A percentile compares a stretch with the other conserved stretches of the same genome.
Conservation (phyloP, 2,888 invertebrate species). For the Eristalis intricaria region DNA sequence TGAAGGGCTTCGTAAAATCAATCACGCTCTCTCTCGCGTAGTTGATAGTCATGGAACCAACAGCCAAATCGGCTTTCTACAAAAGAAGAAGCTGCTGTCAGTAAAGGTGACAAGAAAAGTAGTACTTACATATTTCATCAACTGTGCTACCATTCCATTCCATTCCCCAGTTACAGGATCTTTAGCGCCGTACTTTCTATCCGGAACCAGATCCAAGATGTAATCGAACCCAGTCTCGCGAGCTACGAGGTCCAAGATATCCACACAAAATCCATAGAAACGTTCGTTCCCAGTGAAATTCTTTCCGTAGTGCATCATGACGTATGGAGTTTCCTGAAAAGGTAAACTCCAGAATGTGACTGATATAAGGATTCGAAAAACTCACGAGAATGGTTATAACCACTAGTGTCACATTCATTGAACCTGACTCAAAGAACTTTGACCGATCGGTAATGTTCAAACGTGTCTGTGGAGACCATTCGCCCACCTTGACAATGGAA, state of each 20-base stretch:
- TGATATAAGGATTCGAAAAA: slow-evolving; percentile 56
- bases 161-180: slow-evolving; percentile 88
- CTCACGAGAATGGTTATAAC: slow-evolving; percentile 89
- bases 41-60: slow-evolving; percentile 94
- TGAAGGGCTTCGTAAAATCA: slow-evolving; percentile 95
- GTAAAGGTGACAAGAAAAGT: not conserved
- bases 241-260: slow-evolving; percentile 86
- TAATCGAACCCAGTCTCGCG: slow-evolving; percentile 87
- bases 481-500: slow-evolving; percentile 88
- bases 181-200: slow-evolving; percentile 88
- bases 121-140: slow-evolving; percentile 86
- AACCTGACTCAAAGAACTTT: slow-evolving; percentile 87
- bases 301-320: slow-evolving; percentile 87
- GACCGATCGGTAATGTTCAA: slow-evolving; percentile 87
- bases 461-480: slow-evolving; percentile 86
- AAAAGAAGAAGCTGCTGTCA: slow-evolving; percentile 8
- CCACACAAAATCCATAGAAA: slow-evolving; percentile 91
- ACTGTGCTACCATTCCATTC: slow-evolving; percentile 88
- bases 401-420: slow-evolving; percentile 88
- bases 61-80: slow-evolving; percentile 93
- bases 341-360: not conserved
- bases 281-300: slow-evolving; percentile 88
- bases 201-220: slow-evolving; percentile 87
- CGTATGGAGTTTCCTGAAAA: slow-evolving; percentile 87
- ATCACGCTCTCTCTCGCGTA: slow-evolving; percentile 94